Evolutionary conservation across 2,797 vertebrate genomes (phyloP).

Genomic region (Limnodromus scolopaceus): DNA sequence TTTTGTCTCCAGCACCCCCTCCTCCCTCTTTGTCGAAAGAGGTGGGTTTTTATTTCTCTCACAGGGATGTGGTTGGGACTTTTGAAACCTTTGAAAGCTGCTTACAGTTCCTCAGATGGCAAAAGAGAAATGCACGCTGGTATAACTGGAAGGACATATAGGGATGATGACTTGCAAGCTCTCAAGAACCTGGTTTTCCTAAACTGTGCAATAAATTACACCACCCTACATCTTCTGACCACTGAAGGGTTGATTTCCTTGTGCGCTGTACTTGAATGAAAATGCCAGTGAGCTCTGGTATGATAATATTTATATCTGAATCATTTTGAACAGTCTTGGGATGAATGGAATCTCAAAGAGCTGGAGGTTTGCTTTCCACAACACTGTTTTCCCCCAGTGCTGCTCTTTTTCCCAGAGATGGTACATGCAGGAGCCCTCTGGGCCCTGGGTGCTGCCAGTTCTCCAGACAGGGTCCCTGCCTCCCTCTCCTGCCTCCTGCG

Average conservation of each 20-base stretch:
- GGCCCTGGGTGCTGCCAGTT: background rate
- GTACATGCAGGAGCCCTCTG: rapidly evolving
- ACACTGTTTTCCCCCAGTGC: background rate
- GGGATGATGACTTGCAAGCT: background rate
- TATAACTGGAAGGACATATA: background rate
- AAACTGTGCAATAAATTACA: background rate
- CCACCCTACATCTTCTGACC: background rate
- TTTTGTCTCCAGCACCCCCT: background rate
- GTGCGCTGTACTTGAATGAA: background rate
- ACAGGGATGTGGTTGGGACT: background rate
- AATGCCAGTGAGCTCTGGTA: background rate
- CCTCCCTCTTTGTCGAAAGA: background rate
- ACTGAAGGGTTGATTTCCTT: background rate
- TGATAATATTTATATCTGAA: background rate
- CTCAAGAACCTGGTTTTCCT: background rate
- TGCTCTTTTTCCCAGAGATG: background rate
- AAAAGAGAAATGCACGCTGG: background rate
- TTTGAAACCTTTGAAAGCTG: background rate
- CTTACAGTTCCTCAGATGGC: background rate
- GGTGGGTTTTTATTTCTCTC: background rate
- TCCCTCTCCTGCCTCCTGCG: background rate
- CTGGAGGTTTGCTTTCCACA: background rate
- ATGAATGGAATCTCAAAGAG: background rate
- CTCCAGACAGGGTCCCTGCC: conserved; percentile 15
- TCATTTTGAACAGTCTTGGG: background rate